Evolutionary conservation across 1,140 invertebrate species (phyloP).

Genomic region (Drosophila kikkawai): DNA sequence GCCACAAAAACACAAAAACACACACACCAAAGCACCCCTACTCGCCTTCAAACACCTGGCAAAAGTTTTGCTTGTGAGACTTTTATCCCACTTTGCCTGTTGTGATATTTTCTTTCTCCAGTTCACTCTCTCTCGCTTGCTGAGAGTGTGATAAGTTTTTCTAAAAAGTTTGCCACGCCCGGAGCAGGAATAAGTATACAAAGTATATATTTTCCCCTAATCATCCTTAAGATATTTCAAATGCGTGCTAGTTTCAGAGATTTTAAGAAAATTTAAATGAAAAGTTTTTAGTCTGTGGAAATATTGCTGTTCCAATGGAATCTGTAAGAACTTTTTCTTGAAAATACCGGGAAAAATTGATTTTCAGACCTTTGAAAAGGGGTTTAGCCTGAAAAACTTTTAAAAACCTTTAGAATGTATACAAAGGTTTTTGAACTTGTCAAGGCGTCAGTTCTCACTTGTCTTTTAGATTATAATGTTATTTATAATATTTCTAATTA

Average conservation of each 20-base stretch:
- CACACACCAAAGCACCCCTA: constrained; percentile 1
- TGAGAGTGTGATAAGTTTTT: constrained; percentile 46
- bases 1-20: constrained; percentile 36
- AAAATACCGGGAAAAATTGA: not conserved
- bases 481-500: not conserved
- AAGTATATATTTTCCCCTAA: constrained; percentile 28
- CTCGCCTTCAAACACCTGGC: constrained; percentile 32
- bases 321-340: not conserved
- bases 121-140: constrained; percentile 20
- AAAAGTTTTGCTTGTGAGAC: constrained; percentile 48
- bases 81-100: constrained; percentile 53
- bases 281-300: not conserved
- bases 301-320: not conserved
- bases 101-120: constrained; percentile 38
- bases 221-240: constrained; percentile 34
- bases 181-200: constrained; percentile 14
- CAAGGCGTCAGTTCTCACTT: not conserved
- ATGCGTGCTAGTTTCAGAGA: constrained; percentile 8
- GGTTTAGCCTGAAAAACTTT: not conserved
- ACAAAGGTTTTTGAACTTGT: too few relatives aligned
- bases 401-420: too few relatives aligned
- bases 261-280: constrained; percentile 9
- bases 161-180: constrained; percentile 31
- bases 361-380: not conserved
- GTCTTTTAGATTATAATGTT: not conserved